These are phyloP conservation scores for Orussus abietinus DNA, from an alignment of 1,140 invertebrate species.

Conservation along the genomic window DNA sequence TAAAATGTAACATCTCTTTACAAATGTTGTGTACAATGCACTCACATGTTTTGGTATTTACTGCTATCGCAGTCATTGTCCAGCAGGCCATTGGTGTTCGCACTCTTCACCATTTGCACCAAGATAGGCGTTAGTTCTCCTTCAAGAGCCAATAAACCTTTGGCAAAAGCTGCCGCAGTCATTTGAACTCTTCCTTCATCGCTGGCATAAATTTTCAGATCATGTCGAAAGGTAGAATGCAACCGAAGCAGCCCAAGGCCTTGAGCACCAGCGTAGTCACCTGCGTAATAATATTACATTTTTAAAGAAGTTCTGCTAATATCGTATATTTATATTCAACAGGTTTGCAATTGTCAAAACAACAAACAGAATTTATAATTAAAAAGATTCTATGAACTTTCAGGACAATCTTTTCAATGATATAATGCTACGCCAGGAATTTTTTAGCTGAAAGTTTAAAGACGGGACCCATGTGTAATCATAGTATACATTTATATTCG, in stretches of 20 bases:
- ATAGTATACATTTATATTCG: too few species aligned
- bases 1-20: neutral
- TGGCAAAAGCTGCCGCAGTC: constrained; percentile 99
- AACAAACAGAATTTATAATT: too few species aligned
- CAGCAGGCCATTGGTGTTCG: constrained; percentile 95
- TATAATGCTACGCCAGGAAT: too few species aligned
- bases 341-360: too few species aligned
- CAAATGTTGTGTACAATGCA: constrained; percentile 19
- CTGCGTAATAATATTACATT: constrained; percentile 54
- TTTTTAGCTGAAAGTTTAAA: too few species aligned
- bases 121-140: constrained; percentile 98
- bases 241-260: constrained; percentile 88
- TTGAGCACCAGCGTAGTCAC: constrained; percentile 84
- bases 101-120: constrained; percentile 99
- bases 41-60: constrained; percentile 93
- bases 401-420: too few species aligned
- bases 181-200: constrained; percentile 99
- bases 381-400: too few species aligned
- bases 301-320: too few species aligned
- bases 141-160: constrained; percentile 93
- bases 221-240: constrained; percentile 97
- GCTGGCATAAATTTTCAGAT: constrained; percentile 98
- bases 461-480: too few species aligned
- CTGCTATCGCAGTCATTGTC: constrained; percentile 97
- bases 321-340: too few species aligned